Evolutionary conservation across 2,888 invertebrate genomes (phyloP).

Genomic region (Drosophila merina): DNA sequence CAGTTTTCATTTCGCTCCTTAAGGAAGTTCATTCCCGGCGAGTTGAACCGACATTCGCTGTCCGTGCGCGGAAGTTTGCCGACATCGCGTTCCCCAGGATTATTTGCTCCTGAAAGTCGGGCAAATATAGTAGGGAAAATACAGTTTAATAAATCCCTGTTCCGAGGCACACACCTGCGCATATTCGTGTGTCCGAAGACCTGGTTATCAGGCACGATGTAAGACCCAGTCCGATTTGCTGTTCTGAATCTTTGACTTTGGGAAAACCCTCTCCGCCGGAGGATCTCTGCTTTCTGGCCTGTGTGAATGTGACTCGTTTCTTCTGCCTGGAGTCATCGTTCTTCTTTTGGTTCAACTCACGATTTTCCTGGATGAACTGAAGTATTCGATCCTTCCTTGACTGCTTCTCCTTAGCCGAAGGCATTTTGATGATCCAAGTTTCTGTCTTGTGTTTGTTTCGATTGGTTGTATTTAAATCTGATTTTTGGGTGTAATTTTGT

Average conservation of each 20-base stretch:
- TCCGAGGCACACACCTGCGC: conserved; percentile 45
- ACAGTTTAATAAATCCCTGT: too few relatives aligned
- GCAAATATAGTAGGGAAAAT: too few relatives aligned
- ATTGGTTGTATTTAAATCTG: conserved; percentile 6
- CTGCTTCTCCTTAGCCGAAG: conserved; percentile 10
- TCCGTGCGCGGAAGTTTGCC: conserved; percentile 57
- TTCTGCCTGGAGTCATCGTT: conserved; percentile 42
- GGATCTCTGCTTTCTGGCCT: conserved; percentile 24
- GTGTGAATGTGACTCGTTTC: conserved; percentile 63
- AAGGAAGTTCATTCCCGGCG: conserved; percentile 63
- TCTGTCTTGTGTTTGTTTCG: neutral
- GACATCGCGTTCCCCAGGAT: conserved; percentile 55
- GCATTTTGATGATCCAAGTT: conserved; percentile 3
- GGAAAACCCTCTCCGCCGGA: neutral
- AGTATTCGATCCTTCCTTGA: conserved; percentile 15
- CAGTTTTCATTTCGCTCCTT: conserved; percentile 27
- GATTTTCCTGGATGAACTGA: conserved; percentile 17
- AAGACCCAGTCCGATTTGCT: conserved; percentile 50
- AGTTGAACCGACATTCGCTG: conserved; percentile 61
- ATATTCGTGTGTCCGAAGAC: conserved; percentile 44
- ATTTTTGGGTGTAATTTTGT: neutral
- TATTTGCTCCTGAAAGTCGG: conserved; percentile 53
- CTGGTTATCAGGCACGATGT: conserved; percentile 67
- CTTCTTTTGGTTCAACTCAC: neutral
- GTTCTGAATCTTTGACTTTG: conserved; percentile 39